Evolutionary conservation across 2,113 vertebrate species (phyloP).

Genomic region (Microcebus griseorufus): DNA sequence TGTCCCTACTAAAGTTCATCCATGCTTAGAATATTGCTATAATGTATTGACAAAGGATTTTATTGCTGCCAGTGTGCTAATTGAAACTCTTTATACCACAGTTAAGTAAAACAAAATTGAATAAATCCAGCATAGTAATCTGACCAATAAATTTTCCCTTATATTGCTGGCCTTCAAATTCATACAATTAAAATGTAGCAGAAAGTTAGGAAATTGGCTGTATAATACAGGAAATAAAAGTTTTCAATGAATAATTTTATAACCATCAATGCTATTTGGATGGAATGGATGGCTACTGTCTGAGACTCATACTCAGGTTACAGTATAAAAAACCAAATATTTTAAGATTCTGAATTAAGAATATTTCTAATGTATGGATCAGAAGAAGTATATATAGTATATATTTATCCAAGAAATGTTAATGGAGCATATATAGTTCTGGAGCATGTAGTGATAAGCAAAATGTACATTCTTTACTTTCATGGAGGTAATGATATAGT

Average conservation of each 20-base stretch:
- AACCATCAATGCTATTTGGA: not conserved
- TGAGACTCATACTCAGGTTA: not conserved
- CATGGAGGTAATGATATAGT: not conserved
- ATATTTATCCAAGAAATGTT: not conserved
- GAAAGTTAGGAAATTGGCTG: slow-evolving; percentile 3
- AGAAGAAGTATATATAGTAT: not conserved
- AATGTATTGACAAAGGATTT: slow-evolving; percentile 73
- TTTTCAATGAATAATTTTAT: slow-evolving; percentile 14
- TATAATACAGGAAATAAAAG: not conserved
- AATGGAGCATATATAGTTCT: not conserved
- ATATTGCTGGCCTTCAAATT: slow-evolving; percentile 43
- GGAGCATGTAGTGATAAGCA: not conserved
- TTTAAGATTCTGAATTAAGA: slow-evolving; percentile 29
- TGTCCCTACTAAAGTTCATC: slow-evolving; percentile 60
- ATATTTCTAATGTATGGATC: not conserved
- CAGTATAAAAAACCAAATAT: not conserved
- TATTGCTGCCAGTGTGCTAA: slow-evolving; percentile 70
- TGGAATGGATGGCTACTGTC: not conserved
- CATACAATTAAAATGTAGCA: not conserved
- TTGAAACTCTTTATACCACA: slow-evolving; percentile 73
- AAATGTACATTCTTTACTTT: not conserved
- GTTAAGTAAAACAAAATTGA: slow-evolving; percentile 71
- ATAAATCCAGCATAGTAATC: slow-evolving; percentile 45
- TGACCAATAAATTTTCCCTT: slow-evolving; percentile 30
- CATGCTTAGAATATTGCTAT: slow-evolving; percentile 73